A percentile compares a stretch with the other conserved stretches of the same genome.
Evolutionary conservation across 37 sponge, comb jelly and placozoan genomes (phyloP).

Genomic region (Petrosia ficiformis): DNA sequence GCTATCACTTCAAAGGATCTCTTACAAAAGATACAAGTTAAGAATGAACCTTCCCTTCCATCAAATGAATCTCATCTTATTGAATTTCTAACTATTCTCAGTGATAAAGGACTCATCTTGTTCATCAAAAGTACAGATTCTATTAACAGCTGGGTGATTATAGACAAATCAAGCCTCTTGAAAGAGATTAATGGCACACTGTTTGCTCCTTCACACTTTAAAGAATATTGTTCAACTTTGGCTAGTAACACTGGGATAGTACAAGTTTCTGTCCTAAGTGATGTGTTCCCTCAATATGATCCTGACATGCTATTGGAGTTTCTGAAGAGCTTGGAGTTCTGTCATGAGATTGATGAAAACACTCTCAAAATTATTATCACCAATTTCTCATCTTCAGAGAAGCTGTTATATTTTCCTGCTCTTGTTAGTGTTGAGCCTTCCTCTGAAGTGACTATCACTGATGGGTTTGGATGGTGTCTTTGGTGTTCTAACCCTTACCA

Average conservation of each 20-base stretch:
- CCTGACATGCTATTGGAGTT: neutral
- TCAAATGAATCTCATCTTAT: neutral
- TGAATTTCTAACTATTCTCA: neutral
- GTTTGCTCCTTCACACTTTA: neutral
- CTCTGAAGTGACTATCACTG: neutral
- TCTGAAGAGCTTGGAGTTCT: neutral
- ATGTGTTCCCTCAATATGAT: neutral
- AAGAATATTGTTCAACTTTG: neutral
- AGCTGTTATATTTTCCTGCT: neutral
- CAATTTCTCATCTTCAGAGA: neutral
- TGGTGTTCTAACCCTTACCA: neutral
- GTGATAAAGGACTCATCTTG: slow-evolving; percentile 13
- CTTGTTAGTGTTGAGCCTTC: neutral
- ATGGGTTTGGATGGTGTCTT: slow-evolving; percentile 8
- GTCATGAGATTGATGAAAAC: neutral
- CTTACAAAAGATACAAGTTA: neutral
- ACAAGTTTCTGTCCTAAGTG: neutral
- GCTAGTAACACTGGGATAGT: slow-evolving; percentile 10
- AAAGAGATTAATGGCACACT: neutral
- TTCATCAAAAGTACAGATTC: neutral
- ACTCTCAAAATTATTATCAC: neutral
- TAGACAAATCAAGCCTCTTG: neutral
- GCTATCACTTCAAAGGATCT: neutral
- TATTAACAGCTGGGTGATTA: neutral
- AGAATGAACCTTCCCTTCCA: neutral